Conservation (phyloP, 2,888 invertebrate genomes). For the Hemicrepidius hirtus region DNA sequence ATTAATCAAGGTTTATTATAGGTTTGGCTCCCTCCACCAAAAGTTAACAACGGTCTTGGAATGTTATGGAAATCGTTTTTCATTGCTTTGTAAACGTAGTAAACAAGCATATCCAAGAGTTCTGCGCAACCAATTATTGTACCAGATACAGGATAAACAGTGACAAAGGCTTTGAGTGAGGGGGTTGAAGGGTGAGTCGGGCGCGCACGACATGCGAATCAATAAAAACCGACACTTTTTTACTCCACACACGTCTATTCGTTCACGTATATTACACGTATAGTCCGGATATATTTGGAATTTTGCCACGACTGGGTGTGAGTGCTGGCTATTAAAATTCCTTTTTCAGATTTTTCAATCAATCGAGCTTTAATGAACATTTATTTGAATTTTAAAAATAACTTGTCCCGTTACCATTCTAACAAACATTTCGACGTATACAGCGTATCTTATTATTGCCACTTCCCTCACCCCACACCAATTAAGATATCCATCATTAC, state of each 20-base stretch:
- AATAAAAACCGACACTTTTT: conserved; percentile 70
- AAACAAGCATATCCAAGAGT: conserved; percentile 65
- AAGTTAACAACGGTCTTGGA: conserved; percentile 1
- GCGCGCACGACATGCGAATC: conserved; percentile 67
- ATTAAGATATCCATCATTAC: no score
- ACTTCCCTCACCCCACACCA: no score
- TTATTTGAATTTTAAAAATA: not conserved
- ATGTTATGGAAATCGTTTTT: conserved; percentile 41
- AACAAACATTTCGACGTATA: no score
- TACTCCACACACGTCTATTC: conserved; percentile 62
- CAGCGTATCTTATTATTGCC: no score
- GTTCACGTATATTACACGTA: conserved; percentile 56
- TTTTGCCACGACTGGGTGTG: conserved; percentile 46
- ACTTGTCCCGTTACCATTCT: no score
- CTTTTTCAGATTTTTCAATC: conserved; percentile 30
- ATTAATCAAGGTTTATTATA: conserved; percentile 23
- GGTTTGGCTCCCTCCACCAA: conserved; percentile 10
- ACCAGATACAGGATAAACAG: conserved; percentile 69
- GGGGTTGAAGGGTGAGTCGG: conserved; percentile 58
- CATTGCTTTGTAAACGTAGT: conserved; percentile 59
- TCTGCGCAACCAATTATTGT: conserved; percentile 69
- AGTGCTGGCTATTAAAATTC: conserved; percentile 34
- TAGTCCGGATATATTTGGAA: conserved; percentile 59
- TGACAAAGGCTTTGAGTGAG: conserved; percentile 64
- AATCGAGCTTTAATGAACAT: not conserved